Evolutionary conservation across 2,113 vertebrate genomes (phyloP), one percentile per base, ranked within the genome.

Genomic region (Sorex araneus): DNA sequence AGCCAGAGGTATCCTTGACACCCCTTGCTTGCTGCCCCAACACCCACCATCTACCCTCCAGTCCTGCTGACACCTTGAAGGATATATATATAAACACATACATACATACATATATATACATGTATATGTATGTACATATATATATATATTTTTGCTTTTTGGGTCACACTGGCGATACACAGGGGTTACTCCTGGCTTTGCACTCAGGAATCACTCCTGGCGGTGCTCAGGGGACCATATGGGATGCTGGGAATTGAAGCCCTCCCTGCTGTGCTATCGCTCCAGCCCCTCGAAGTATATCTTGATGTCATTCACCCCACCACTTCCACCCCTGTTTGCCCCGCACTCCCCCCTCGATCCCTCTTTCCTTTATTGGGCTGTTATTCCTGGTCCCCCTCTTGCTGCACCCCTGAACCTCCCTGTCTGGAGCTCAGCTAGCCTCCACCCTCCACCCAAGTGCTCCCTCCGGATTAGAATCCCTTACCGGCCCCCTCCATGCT

Each of bases 391-490:
- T 21, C 30, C 43, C 50, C 18, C 64, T 63, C 77, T 19, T 70
- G 2, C 28, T 74, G n/a, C 69, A 50, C 43, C 34, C 60, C 27
- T 23, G 25, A 25, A 63, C 54, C 67, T 18, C 36, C 8, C 57
- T 60, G 57, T 80, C 3, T 84, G 36, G n/a, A 11, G 16, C 30
- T 69, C 69, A 54, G 78, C 30, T 12, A 25, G 19, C 67, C 69
- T 78, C 34, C 28, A 34, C 27, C 34, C 10, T 30, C 23, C 18
- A 47, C 60, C 19, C 5, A 54, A 34, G 50, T 50, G 36, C 9
- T 87, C 25, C 84, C 91, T 67, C 21, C 25, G 67, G 45, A 79
- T 66, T 32, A 28, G 43, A 90, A 82, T 69, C 32, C 73, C 19
- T 84, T 4, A 67, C 2, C 30, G 54, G 84, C 34, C 27, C 32